Conservation (phyloP, 92 coral and sea anemone species). For the Parazoanthus swiftii region DNA sequence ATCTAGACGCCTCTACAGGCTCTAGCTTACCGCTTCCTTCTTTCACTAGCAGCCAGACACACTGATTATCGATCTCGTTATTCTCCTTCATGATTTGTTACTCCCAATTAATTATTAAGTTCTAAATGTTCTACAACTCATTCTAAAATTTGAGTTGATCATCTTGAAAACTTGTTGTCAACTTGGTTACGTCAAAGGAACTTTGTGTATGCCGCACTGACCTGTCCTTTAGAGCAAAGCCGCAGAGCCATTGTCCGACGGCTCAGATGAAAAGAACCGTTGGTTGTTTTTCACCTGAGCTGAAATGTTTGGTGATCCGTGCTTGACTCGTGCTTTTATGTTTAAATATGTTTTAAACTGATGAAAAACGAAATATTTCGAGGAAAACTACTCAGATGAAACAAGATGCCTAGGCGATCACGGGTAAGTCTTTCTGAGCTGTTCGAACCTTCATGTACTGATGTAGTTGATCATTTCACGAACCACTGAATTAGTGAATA, state of each 20-base stretch:
- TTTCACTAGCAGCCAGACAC: conserved; percentile 23
- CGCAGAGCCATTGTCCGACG: conserved; percentile 19
- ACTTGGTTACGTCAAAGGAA: not conserved
- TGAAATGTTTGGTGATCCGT: not conserved
- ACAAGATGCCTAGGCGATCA: conserved; percentile 30
- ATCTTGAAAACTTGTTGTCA: not conserved
- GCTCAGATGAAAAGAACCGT: conserved; percentile 31
- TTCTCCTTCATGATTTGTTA: conserved; percentile 12
- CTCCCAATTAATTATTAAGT: not conserved
- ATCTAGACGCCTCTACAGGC: no score
- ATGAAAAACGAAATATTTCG: not conserved
- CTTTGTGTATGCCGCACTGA: conserved; percentile 24
- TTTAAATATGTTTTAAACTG: not conserved
- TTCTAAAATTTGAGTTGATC: not conserved
- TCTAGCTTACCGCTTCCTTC: conserved; percentile 31
- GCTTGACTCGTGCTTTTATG: not conserved
- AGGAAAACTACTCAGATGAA: not conserved
- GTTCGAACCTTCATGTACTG: no score
- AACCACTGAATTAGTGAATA: not conserved
- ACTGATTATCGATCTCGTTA: not conserved
- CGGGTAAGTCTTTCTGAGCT: conserved; percentile 13
- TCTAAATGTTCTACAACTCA: no score
- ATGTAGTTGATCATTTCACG: not conserved
- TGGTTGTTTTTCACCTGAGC: not conserved
- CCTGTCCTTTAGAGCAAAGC: not conserved